A percentile compares a stretch with the other conserved stretches of the same genome.
phyloP scores from a whole-genome alignment of 2,888 invertebrate species.

The Volucella inanis region DNA sequence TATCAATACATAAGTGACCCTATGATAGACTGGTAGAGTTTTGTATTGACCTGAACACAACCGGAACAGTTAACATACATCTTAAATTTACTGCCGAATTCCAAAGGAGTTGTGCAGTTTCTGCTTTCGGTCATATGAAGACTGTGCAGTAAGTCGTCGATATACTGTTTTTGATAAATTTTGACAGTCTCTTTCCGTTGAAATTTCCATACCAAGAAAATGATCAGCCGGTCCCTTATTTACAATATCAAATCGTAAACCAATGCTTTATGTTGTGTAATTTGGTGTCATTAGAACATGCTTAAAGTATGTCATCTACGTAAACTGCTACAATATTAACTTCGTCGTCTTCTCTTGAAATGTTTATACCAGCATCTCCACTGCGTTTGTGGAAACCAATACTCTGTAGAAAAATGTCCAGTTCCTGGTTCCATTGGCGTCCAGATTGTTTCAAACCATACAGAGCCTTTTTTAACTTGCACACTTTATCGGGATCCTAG shows the following conservation, averaged over 20 bases:
- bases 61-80: slow-evolving; percentile 26
- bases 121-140: slow-evolving; percentile 16
- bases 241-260: slow-evolving; percentile 1
- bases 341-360: too few relatives aligned
- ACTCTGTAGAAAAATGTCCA: slow-evolving; percentile 29
- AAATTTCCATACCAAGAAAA: slow-evolving; percentile 33
- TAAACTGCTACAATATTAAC: too few relatives aligned
- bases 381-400: slow-evolving; percentile 37
- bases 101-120: slow-evolving; percentile 10
- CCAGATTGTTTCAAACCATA: slow-evolving; percentile 57
- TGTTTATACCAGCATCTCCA: background rate
- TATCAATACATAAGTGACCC: too few relatives aligned
- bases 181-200: background rate
- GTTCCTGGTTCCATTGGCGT: slow-evolving; percentile 42
- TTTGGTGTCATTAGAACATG: background rate
- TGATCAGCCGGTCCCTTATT: slow-evolving; percentile 25
- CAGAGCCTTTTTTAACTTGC: slow-evolving; percentile 36
- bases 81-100: slow-evolving; percentile 4
- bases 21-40: too few relatives aligned
- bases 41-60: too few relatives aligned
- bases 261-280: slow-evolving; percentile 9
- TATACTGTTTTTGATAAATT: too few relatives aligned
- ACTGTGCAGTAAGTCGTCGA: background rate
- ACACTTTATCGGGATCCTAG: slow-evolving; percentile 8
- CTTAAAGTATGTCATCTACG: too few relatives aligned